phyloP scores from a whole-genome alignment of 2,888 invertebrate species.

The Drosophila melanosoma region DNA sequence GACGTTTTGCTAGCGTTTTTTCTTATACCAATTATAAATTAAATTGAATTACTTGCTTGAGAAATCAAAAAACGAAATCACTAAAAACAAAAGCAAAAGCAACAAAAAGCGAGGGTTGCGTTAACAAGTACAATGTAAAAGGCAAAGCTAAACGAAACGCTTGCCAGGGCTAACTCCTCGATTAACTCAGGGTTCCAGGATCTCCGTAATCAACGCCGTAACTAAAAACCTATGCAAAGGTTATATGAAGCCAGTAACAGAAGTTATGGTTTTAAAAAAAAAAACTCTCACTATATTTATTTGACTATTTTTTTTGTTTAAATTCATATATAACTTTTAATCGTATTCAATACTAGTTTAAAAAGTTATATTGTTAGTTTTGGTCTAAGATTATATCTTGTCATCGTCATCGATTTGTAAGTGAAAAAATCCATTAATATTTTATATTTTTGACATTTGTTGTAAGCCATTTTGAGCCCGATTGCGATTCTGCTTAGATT shows the following conservation, averaged over 20 bases:
- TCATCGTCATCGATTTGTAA: neutral
- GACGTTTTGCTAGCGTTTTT: constrained; percentile 51
- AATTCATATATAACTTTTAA: neutral
- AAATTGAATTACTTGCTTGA: constrained; percentile 80
- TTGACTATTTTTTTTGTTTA: no score
- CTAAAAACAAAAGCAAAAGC: neutral
- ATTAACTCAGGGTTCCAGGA: neutral
- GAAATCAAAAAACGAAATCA: constrained; percentile 68
- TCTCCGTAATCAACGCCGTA: neutral
- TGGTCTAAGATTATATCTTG: neutral
- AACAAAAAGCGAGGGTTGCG: neutral
- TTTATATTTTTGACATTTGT: neutral
- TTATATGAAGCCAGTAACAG: neutral
- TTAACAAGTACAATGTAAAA: neutral
- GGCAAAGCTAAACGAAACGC: neutral
- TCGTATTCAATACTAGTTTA: neutral
- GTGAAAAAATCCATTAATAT: neutral
- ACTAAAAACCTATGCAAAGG: neutral
- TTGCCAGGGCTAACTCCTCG: neutral
- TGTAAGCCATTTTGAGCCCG: neutral
- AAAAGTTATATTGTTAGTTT: neutral
- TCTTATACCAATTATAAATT: constrained; percentile 72
- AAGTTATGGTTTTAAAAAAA: neutral
- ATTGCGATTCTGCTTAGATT: neutral
- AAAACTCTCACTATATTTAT: neutral